Evolutionary conservation across 2,113 vertebrate species (phyloP).

Genomic region (Athene noctua): DNA sequence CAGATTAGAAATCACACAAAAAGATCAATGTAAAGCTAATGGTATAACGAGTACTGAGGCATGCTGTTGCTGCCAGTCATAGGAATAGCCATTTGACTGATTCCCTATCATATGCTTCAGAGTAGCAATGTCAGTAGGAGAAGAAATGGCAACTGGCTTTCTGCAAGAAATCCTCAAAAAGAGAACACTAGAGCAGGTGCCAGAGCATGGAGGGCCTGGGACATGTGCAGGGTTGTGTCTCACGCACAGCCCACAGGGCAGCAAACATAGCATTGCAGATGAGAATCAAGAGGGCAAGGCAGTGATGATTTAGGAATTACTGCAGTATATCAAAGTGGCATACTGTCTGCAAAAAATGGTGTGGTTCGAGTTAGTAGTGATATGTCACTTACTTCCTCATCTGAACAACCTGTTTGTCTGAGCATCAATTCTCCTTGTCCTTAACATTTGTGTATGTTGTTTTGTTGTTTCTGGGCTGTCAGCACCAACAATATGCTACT

Average conservation of each 20-base stretch:
- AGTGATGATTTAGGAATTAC: neutral
- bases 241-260: rapidly evolving
- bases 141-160: neutral
- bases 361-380: neutral
- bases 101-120: neutral
- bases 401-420: neutral
- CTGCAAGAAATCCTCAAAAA: neutral
- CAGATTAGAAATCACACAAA: neutral
- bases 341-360: neutral
- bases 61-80: rapidly evolving
- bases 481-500: neutral
- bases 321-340: neutral
- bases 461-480: neutral
- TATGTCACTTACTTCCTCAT: neutral
- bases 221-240: neutral
- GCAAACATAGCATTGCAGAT: neutral
- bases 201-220: too few species aligned
- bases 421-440: rapidly evolving
- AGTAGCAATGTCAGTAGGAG: neutral
- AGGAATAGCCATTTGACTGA: neutral
- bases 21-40: neutral
- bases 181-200: neutral
- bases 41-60: neutral
- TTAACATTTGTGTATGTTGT: neutral
- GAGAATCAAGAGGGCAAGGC: neutral